These are phyloP conservation scores for Microplitis mediator DNA, from an alignment of 1,140 invertebrate genomes.

Conservation along the genomic window DNA sequence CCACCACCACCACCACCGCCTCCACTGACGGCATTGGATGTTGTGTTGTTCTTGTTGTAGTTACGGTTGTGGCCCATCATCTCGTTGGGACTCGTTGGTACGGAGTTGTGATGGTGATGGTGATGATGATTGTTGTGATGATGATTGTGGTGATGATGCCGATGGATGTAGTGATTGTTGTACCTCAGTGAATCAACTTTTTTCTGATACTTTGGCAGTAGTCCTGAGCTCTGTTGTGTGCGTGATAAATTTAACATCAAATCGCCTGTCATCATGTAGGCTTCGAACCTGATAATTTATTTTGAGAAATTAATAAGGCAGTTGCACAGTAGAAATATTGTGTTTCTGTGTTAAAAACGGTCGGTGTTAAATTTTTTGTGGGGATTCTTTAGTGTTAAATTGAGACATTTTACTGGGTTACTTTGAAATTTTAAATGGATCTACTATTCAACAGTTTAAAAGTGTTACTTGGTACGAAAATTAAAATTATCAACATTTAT, in stretches of 20 bases:
- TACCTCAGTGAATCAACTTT: slow-evolving; percentile 67
- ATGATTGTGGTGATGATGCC: slow-evolving; percentile 52
- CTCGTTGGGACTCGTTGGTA: slow-evolving; percentile 81
- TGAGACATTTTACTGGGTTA: too few relatives aligned
- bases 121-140: slow-evolving; percentile 62
- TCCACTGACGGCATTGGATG: slow-evolving; percentile 3
- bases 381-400: too few relatives aligned
- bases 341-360: too few relatives aligned
- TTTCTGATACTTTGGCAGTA: slow-evolving; percentile 70
- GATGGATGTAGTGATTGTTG: slow-evolving; percentile 58
- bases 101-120: slow-evolving; percentile 70
- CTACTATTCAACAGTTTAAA: too few relatives aligned
- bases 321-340: too few relatives aligned
- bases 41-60: slow-evolving; percentile 44
- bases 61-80: slow-evolving; percentile 60
- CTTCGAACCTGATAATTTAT: slow-evolving; percentile 72
- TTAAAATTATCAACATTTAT: too few relatives aligned
- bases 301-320: not conserved
- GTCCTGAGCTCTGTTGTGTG: slow-evolving; percentile 69
- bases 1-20: too few relatives aligned
- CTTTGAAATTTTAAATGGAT: too few relatives aligned
- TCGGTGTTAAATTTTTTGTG: too few relatives aligned
- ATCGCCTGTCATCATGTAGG: slow-evolving; percentile 97
- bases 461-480: too few relatives aligned
- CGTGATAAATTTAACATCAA: slow-evolving; percentile 89